Conservation (phyloP, 2,888 invertebrate genomes). For the Trichacis sp. region DNA sequence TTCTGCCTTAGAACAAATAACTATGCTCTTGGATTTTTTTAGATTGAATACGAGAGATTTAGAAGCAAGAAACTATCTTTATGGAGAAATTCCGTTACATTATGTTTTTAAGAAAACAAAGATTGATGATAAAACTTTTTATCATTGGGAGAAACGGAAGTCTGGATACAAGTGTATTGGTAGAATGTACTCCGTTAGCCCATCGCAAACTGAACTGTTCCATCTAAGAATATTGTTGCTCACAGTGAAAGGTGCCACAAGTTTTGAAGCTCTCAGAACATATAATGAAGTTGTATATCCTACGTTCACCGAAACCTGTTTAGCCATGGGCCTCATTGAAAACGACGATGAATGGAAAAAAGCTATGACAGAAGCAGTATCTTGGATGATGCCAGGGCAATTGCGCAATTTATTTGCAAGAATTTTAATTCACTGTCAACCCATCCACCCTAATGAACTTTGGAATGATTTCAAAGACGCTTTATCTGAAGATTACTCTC, state of each 20-base stretch:
- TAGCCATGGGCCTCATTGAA: constrained; percentile 11
- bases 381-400: constrained; percentile 9
- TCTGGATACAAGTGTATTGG: background rate
- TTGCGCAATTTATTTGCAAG: too few species aligned
- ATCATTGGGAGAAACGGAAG: constrained; percentile 13
- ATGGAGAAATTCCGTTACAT: constrained; percentile 26
- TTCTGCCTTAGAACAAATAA: too few species aligned
- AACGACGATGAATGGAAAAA: constrained; percentile 14
- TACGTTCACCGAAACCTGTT: background rate
- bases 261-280: constrained; percentile 12
- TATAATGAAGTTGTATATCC: background rate
- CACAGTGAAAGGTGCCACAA: constrained; percentile 1
- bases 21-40: too few species aligned
- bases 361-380: constrained; percentile 3
- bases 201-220: constrained; percentile 13
- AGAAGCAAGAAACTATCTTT: constrained; percentile 21
- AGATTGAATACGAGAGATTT: too few species aligned
- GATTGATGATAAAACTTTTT: background rate
- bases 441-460: constrained; percentile 28
- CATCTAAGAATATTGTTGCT: constrained; percentile 6
- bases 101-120: constrained; percentile 28
- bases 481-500: constrained; percentile 8
- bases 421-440: too few species aligned
- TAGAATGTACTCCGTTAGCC: constrained; percentile 10
- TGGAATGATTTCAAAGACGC: constrained; percentile 17